These are phyloP conservation scores for Poeciliopsis turneri DNA, from an alignment of 2,797 vertebrate genomes.

Conservation along the genomic window DNA sequence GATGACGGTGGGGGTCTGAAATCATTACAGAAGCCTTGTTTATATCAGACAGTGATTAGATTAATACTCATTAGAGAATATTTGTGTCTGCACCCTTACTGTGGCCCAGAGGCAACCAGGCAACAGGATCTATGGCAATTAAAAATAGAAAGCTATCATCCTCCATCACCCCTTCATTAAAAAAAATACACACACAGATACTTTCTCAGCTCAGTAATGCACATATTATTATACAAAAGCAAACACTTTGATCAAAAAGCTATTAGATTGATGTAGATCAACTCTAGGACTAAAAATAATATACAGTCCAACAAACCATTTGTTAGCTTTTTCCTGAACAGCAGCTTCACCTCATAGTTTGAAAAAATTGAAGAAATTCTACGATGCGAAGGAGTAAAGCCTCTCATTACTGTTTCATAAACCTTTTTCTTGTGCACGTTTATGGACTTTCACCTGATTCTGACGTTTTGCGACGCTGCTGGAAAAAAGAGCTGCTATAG, in stretches of 20 bases:
- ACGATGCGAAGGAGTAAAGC: conserved; percentile 29
- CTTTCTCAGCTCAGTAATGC: conserved; percentile 24
- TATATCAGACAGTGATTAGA: conserved; percentile 88
- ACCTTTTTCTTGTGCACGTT: not conserved
- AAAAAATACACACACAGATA: conserved; percentile 33
- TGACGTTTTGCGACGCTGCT: not conserved
- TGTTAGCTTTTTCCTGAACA: conserved; percentile 11
- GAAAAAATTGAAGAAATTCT: conserved; percentile 20
- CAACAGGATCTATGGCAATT: conserved; percentile 82
- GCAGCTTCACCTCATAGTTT: conserved; percentile 13
- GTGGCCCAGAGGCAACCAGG: conserved; percentile 73
- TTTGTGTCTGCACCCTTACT: conserved; percentile 84
- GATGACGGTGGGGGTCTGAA: conserved; percentile 65
- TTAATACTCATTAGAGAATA: conserved; percentile 91
- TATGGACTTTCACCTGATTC: not conserved
- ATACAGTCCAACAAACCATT: not conserved
- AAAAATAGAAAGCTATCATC: conserved; percentile 82
- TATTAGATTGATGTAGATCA: conserved; percentile 15
- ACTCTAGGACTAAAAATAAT: conserved; percentile 24
- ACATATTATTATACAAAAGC: conserved; percentile 32
- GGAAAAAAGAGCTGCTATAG: too few species aligned
- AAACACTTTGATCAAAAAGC: conserved; percentile 45
- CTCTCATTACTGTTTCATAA: not conserved
- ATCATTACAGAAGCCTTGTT: conserved; percentile 79
- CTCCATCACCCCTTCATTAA: conserved; percentile 62